Conservation (phyloP, 2,113 vertebrate species). For the Cathartes aura region DNA sequence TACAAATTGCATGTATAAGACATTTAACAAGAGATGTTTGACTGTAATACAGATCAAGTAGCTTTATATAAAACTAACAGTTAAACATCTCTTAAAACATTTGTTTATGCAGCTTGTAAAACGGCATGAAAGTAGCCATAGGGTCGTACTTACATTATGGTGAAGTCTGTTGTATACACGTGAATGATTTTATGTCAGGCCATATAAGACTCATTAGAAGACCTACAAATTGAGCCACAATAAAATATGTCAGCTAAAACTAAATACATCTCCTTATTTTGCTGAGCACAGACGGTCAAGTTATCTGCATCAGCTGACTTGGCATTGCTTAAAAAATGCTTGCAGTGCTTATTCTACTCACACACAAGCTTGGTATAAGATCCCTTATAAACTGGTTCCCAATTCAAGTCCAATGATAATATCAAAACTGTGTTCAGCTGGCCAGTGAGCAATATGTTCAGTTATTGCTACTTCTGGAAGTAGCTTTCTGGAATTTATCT, state of each 20-base stretch:
- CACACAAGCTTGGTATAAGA: background rate
- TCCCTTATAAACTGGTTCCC: background rate
- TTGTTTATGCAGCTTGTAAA: background rate
- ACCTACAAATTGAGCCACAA: background rate
- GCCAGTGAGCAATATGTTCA: background rate
- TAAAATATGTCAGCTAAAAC: background rate
- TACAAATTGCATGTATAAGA: background rate
- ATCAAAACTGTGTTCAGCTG: background rate
- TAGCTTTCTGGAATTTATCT: background rate
- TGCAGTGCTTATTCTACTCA: background rate
- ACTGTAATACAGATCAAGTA: background rate
- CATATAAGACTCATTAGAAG: background rate
- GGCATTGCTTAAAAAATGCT: background rate
- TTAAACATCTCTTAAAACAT: background rate
- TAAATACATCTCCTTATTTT: background rate
- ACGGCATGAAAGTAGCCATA: background rate
- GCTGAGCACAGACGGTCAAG: background rate
- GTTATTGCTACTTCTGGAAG: background rate
- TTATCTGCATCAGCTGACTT: background rate
- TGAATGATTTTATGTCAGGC: background rate
- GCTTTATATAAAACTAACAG: background rate
- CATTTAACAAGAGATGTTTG: background rate
- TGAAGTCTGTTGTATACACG: fast-evolving
- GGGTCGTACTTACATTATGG: background rate
- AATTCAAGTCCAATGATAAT: background rate